These are phyloP conservation scores for Clarias pachynema DNA, from an alignment of 2,797 vertebrate species.

Conservation along the genomic window DNA sequence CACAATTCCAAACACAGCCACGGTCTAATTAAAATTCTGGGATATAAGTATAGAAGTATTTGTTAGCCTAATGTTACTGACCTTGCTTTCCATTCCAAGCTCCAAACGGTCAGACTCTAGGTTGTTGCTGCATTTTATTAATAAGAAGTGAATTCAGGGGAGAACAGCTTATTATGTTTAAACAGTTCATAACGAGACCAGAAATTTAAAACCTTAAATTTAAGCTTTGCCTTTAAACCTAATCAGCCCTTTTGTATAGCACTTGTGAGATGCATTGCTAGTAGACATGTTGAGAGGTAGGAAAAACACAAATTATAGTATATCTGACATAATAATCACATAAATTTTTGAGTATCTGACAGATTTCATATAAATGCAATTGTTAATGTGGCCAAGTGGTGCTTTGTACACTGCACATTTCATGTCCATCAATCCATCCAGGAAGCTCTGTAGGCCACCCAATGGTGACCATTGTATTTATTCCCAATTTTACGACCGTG, in stretches of 20 bases:
- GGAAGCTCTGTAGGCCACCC: too few relatives aligned
- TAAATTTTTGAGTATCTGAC: background rate
- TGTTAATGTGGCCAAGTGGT: background rate
- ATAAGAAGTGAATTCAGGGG: background rate
- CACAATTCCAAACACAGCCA: background rate
- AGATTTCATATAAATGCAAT: background rate
- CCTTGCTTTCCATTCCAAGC: background rate
- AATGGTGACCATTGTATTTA: too few relatives aligned
- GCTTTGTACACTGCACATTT: background rate
- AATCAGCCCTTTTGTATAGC: background rate
- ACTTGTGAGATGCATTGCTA: background rate
- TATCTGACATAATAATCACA: background rate
- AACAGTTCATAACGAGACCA: background rate
- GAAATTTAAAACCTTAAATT: background rate
- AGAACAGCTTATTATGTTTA: background rate
- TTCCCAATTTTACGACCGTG: too few relatives aligned
- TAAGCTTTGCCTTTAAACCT: too few relatives aligned
- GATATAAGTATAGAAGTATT: background rate
- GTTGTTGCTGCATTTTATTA: background rate
- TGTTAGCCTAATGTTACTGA: background rate
- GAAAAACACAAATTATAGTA: background rate
- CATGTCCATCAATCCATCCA: background rate
- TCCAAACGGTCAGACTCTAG: background rate
- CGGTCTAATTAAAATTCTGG: background rate
- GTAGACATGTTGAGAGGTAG: background rate